Evolutionary conservation across 2,797 vertebrate genomes (phyloP).

Genomic region (Clarias pachynema): DNA sequence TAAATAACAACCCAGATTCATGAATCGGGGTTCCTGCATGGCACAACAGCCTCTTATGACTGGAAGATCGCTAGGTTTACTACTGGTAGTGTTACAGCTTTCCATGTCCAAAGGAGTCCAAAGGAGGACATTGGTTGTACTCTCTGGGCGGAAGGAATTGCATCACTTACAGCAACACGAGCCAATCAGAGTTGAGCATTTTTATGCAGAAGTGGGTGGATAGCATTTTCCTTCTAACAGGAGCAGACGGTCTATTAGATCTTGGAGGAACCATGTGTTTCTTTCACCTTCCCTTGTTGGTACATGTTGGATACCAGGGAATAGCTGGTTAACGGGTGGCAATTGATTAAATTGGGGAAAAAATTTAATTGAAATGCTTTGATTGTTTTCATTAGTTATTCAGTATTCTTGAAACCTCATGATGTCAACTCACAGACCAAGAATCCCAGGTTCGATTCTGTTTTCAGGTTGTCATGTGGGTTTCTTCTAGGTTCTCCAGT

Average conservation of each 20-base stretch:
- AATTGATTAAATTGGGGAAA: neutral
- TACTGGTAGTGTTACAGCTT: neutral
- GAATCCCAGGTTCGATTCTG: neutral
- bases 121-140: neutral
- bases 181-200: neutral
- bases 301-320: neutral
- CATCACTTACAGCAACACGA: neutral
- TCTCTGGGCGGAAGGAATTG: neutral
- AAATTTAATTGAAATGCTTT: neutral
- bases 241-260: neutral
- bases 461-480: neutral
- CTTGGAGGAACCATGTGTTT: neutral
- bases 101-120: neutral
- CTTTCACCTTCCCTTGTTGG: neutral
- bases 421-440: neutral
- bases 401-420: neutral
- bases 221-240: neutral
- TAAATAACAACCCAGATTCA: neutral
- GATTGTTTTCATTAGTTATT: neutral
- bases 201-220: neutral
- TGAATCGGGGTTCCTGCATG: neutral
- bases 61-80: neutral
- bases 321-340: neutral
- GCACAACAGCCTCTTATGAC: no score
- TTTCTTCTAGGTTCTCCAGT: neutral